Evolutionary conservation across 92 coral and sea anemone genomes (phyloP), one percentile per base, ranked within the genome.

Genomic region (Epizoanthus stellaris): DNA sequence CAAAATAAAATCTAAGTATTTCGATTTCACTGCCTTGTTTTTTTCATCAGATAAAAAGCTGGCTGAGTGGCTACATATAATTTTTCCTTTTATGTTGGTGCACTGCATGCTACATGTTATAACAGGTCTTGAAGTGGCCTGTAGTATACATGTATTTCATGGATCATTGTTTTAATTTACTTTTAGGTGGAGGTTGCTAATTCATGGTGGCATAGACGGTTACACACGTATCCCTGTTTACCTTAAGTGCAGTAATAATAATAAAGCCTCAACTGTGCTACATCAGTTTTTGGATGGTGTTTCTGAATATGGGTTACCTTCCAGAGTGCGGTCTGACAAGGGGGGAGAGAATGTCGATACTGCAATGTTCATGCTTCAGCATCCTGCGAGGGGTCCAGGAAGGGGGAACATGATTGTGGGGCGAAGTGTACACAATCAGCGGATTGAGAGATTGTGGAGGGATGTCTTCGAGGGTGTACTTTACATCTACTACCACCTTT

Each of bases 261-360:
- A 88, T 61, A 21, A 72, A 10, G 91, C 94, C 9, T 75, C 57
- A 57, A 91, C 91, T 47, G 94, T 91, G 40, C 84, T 88, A 4
- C 43, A 36, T 8, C 70, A 68, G 30, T 88, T 91, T 13, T 3
- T 39, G 60, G 70, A 71, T 13, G 91, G 89, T 45, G 90, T 87
- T 43, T 30, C 80, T 34, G 72, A 86, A 40, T 90, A 61, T 90
- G 93, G 93, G 49, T 57, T 90, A 5, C 93, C 93, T 7, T 86
- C 87, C 7, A 86, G 93, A 76, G 93, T 90, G 40, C 53, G 83
- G 21, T 72, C 87, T 60, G 88, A 90, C 57, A 87, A 90, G 62
- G 91, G 93, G 40, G 93, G 90, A 34, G 93, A 90, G 57, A 87
- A 83, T 79, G 85, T 30, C 2, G 36, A 30, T 30, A 30, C 1